Evolutionary conservation across 2,888 invertebrate genomes (phyloP).

Genomic region (Lymantria dispar): DNA sequence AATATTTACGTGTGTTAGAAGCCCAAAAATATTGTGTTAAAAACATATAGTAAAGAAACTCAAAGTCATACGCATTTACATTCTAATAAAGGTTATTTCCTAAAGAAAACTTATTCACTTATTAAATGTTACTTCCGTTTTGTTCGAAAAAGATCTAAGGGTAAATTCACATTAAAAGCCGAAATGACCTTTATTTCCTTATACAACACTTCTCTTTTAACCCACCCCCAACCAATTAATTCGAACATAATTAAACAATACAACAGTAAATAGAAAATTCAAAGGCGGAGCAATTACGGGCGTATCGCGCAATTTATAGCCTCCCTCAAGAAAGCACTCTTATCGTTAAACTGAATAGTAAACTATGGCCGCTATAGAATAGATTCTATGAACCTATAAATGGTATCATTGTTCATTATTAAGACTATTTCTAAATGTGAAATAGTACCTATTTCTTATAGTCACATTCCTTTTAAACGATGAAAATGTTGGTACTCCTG

Average conservation of each 20-base stretch:
- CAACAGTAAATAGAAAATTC: conserved; percentile 33
- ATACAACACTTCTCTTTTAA: conserved; percentile 2
- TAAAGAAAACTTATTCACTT: too few relatives aligned
- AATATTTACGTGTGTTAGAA: too few relatives aligned
- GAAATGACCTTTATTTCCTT: background rate
- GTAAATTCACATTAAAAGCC: too few relatives aligned
- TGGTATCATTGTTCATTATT: background rate
- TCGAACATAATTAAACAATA: conserved; percentile 23
- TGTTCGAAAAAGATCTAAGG: too few relatives aligned
- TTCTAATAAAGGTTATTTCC: too few relatives aligned
- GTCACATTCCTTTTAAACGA: too few relatives aligned
- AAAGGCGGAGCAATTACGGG: conserved; percentile 28
- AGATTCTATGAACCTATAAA: conserved; percentile 3
- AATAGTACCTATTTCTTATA: background rate
- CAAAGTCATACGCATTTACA: too few relatives aligned
- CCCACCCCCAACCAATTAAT: conserved; percentile 17
- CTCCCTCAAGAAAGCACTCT: conserved; percentile 25
- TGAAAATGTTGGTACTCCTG: too few relatives aligned
- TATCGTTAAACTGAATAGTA: conserved; percentile 20
- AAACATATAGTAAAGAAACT: too few relatives aligned
- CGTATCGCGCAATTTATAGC: conserved; percentile 32
- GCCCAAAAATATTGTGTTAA: too few relatives aligned
- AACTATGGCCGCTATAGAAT: conserved; percentile 9
- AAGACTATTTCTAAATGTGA: background rate
- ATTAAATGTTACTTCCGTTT: too few relatives aligned